phyloP scores from a whole-genome alignment of 1,140 invertebrate genomes.

The Acromyrmex echinatior region DNA sequence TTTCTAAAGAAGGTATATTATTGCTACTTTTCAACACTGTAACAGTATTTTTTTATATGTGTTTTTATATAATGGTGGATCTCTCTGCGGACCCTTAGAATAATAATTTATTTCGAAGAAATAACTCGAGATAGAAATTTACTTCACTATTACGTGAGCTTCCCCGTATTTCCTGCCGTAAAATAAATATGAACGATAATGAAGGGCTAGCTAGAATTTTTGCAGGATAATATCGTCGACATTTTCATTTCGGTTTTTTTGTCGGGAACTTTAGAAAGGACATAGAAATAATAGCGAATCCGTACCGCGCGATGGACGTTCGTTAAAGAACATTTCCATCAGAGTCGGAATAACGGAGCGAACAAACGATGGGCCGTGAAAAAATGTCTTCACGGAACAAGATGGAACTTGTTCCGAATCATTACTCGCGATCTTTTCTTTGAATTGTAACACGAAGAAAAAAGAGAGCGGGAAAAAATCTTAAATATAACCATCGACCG shows the following conservation, averaged over 20 bases:
- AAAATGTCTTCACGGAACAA: slow-evolving; percentile 42
- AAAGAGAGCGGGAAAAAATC: neutral
- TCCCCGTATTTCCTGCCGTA: slow-evolving; percentile 4
- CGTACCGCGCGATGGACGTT: slow-evolving; percentile 29
- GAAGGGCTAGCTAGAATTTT: slow-evolving; percentile 24
- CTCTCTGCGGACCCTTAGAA: neutral
- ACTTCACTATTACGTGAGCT: neutral
- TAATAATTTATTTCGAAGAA: slow-evolving; percentile 53
- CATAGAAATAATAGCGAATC: slow-evolving; percentile 29
- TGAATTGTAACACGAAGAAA: slow-evolving; percentile 25
- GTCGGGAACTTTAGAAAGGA: neutral
- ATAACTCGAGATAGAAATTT: slow-evolving; percentile 12
- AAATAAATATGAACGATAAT: slow-evolving; percentile 42
- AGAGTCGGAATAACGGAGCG: slow-evolving; percentile 52
- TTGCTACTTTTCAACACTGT: slow-evolving; percentile 1
- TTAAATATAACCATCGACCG: slow-evolving; percentile 49
- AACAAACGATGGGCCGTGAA: slow-evolving; percentile 58
- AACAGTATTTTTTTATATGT: neutral
- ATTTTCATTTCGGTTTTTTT: slow-evolving; percentile 43
- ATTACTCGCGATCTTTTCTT: slow-evolving; percentile 68
- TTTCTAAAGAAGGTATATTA: neutral
- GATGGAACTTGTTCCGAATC: slow-evolving; percentile 64
- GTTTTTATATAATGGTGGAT: neutral
- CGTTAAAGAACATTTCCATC: slow-evolving; percentile 56
- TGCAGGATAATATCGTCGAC: slow-evolving; percentile 35